Evolutionary conservation across 2,113 vertebrate genomes (phyloP).

Genomic region (Entelurus aequoreus): DNA sequence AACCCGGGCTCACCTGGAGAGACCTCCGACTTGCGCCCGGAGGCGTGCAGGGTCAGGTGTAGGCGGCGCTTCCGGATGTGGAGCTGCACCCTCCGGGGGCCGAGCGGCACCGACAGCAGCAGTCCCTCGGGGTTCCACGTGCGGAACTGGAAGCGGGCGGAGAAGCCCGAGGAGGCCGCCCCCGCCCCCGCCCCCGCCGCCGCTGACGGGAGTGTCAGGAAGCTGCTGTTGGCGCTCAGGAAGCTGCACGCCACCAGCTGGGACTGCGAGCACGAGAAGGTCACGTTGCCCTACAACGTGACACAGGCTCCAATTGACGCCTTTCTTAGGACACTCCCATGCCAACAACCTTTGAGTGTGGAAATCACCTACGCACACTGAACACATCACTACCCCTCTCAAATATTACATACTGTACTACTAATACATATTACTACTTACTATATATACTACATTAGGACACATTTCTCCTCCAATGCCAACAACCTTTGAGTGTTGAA

Average conservation of each 20-base stretch:
- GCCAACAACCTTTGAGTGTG: no score
- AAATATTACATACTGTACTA: no score
- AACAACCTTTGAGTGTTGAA: no score
- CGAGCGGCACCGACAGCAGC: constrained; percentile 77
- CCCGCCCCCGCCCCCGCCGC: constrained; percentile 65
- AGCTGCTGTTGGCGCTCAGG: constrained; percentile 79
- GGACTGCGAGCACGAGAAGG: constrained; percentile 89
- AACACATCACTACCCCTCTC: no score
- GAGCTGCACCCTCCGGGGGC: constrained; percentile 76
- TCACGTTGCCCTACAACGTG: constrained; percentile 86
- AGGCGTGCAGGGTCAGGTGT: constrained; percentile 75
- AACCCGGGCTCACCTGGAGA: constrained; percentile 75
- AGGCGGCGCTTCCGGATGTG: constrained; percentile 75
- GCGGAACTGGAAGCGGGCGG: constrained; percentile 89
- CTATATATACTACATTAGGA: no score
- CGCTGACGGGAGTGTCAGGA: constrained; percentile 80
- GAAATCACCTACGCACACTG: no score
- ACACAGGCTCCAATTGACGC: constrained; percentile 31
- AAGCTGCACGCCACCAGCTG: constrained; percentile 89
- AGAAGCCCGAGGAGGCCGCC: constrained; percentile 62
- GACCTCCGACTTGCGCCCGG: constrained; percentile 70
- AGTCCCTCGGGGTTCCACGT: constrained; percentile 91
- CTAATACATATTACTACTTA: no score
- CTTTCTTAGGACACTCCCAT: neutral
- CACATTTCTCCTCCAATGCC: no score